These are phyloP conservation scores for Amitus sp. DNA, from an alignment of 2,888 invertebrate genomes.

Conservation along the genomic window DNA sequence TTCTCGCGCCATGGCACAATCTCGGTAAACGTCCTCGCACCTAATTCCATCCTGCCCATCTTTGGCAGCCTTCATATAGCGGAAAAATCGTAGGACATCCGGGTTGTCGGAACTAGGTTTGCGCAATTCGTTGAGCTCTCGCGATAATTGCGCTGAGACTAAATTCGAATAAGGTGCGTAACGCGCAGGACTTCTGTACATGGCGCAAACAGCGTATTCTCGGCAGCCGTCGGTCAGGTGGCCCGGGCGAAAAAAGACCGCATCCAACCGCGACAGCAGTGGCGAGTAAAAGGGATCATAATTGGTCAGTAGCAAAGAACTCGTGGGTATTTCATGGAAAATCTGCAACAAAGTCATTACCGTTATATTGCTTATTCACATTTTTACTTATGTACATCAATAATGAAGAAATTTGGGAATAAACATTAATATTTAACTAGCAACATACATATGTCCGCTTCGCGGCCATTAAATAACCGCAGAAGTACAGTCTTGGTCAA, in stretches of 20 bases:
- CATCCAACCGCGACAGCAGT: slow-evolving; percentile 82
- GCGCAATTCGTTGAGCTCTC: slow-evolving; percentile 85
- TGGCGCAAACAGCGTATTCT: slow-evolving; percentile 85
- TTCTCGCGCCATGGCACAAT: slow-evolving; percentile 73
- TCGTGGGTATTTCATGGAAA: slow-evolving; percentile 87
- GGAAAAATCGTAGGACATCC: slow-evolving; percentile 87
- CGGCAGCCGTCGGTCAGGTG: slow-evolving; percentile 75
- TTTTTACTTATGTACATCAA: too few relatives aligned
- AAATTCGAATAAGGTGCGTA: slow-evolving; percentile 91
- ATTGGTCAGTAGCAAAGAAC: slow-evolving; percentile 83
- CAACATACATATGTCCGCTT: too few relatives aligned
- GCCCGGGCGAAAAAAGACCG: slow-evolving; percentile 80
- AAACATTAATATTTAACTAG: too few relatives aligned
- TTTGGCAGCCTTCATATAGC: slow-evolving; percentile 90
- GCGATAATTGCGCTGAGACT: slow-evolving; percentile 88
- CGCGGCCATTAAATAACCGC: too few relatives aligned
- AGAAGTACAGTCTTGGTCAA: too few relatives aligned
- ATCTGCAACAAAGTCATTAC: too few relatives aligned
- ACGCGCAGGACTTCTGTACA: slow-evolving; percentile 89
- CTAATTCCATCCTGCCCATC: slow-evolving; percentile 83
- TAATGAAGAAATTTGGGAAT: too few relatives aligned
- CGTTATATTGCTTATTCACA: too few relatives aligned
- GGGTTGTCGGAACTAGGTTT: slow-evolving; percentile 88
- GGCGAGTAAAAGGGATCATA: slow-evolving; percentile 94
- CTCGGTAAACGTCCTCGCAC: slow-evolving; percentile 75